Evolutionary conservation across 2,888 invertebrate species (phyloP), one percentile per base, ranked within the genome.

Genomic region (Creontiades dilutus): DNA sequence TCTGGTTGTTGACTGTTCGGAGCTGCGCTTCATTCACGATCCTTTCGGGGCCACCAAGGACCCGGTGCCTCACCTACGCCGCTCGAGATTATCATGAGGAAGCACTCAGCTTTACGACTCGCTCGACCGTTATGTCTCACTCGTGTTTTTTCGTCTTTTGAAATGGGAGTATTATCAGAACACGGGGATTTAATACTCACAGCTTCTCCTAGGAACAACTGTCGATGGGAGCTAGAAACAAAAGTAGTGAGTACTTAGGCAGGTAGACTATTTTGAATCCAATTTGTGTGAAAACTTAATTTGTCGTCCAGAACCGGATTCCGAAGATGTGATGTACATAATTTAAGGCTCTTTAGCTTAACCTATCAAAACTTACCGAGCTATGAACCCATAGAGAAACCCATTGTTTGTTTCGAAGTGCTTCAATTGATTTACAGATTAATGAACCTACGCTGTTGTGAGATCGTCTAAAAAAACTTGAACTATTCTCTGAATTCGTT

Each of bases 51-150:
- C 12, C 27, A 68, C 23, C 68, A 68, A 68, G 68, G 68, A 68
- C 68, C 68, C 23, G 19, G 68, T 68, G 68, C 68, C n/a, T 68
- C 27, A 68, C 68, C 68, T 68, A 27, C 68, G 68, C 68, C 68
- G 19, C 23, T 23, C 68, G 11, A 68, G 68, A 68, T 68, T 68
- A 68, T 68, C 68, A 68, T 68, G 23, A 23, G 68, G 68, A 68
- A 68, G 68, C 68, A 68, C 68, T 68, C 68, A 68, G 23, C 23
- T 68, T 68, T 68, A 68, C 68, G 68, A 23, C 23, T 68, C 12
- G 23, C 23, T 23, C 27, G 23, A 19, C 68, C 68, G 68, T 68
- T 23, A 68, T 68, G 23, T 68, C 68, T 68, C 12, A 23, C 68
- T 68, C 27, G 23, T 68, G 68, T 23, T 68, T 68, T 68, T 68